phyloP scores from a whole-genome alignment of 2,797 vertebrate genomes.

The Myripristis jacobus region DNA sequence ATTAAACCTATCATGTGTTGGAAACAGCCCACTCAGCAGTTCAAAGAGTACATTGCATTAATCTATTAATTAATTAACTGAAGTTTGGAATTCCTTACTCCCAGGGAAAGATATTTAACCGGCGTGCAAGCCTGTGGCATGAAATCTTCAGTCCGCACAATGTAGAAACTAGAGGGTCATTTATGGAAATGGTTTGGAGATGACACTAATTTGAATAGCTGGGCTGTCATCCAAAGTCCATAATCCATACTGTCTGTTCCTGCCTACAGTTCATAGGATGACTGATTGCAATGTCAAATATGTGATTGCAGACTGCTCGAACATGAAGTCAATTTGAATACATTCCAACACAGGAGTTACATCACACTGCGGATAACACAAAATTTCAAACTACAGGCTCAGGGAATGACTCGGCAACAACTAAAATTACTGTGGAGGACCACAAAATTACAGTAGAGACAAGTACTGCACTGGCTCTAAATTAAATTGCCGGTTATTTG shows the following conservation, averaged over 20 bases:
- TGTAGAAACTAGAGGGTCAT: neutral
- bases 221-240: neutral
- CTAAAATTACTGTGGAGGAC: slow-evolving; percentile 8
- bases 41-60: slow-evolving; percentile 11
- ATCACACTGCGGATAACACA: slow-evolving; percentile 13
- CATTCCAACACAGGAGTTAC: slow-evolving; percentile 18
- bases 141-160: slow-evolving; percentile 8
- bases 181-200: slow-evolving; percentile 9
- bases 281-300: neutral
- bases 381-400: neutral
- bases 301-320: slow-evolving; percentile 6
- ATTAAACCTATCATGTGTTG: slow-evolving; percentile 8
- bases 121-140: neutral
- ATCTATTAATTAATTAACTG: slow-evolving; percentile 12
- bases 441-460: neutral
- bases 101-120: slow-evolving; percentile 24
- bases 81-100: slow-evolving; percentile 1
- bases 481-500: slow-evolving; percentile 28
- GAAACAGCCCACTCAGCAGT: slow-evolving; percentile 15
- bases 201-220: neutral
- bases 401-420: slow-evolving; percentile 10
- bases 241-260: neutral
- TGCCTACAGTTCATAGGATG: neutral
- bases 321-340: slow-evolving; percentile 15
- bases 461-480: neutral